Conservation (phyloP, 30 jellyfish, hydroid and myxozoan species). For the Sanderia malayensis region DNA sequence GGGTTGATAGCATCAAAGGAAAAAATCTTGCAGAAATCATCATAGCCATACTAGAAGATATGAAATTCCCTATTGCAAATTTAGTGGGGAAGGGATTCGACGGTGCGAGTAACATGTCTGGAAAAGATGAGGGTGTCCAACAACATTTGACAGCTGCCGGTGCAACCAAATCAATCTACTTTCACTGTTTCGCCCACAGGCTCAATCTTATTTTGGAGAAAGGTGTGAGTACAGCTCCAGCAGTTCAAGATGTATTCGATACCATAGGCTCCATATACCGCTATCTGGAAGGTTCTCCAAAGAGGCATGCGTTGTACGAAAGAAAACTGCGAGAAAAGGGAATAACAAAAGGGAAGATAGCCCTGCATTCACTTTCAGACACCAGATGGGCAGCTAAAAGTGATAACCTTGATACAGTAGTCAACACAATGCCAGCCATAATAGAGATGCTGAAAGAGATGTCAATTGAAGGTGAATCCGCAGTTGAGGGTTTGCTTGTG, state of each 20-base stretch:
- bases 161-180: constrained; percentile 16
- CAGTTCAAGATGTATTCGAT: constrained; percentile 41
- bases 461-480: constrained; percentile 25
- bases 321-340: constrained; percentile 6
- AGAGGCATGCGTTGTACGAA: constrained; percentile 42
- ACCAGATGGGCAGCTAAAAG: constrained; percentile 38
- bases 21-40: constrained; percentile 23
- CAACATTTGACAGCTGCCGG: constrained; percentile 45
- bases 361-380: constrained; percentile 42
- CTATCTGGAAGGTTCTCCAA: constrained; percentile 55
- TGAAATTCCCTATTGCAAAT: constrained; percentile 12
- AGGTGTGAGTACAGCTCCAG: background rate
- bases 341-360: constrained; percentile 10
- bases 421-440: constrained; percentile 28
- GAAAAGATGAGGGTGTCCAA: constrained; percentile 40
- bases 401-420: constrained; percentile 16
- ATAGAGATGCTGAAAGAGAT: constrained; percentile 23
- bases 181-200: constrained; percentile 35
- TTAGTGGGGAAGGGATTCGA: constrained; percentile 25
- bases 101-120: no score
- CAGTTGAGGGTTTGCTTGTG: constrained; percentile 1
- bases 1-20: constrained; percentile 28
- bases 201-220: constrained; percentile 25
- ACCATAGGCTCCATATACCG: constrained; percentile 37
- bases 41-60: constrained; percentile 19